Conservation (phyloP, 2,797 vertebrate species). For the Protonibea diacanthus region DNA sequence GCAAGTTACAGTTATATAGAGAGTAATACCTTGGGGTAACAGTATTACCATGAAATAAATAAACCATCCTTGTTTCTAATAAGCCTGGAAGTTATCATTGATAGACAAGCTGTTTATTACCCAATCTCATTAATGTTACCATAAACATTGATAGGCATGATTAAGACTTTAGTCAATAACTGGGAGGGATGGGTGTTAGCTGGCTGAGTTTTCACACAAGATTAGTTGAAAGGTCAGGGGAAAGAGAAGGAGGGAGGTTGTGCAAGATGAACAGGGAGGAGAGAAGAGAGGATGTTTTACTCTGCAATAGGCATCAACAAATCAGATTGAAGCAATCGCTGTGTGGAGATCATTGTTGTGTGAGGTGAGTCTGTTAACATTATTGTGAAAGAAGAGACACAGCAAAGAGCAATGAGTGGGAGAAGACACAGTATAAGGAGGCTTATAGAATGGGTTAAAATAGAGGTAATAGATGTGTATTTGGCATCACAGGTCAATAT, state of each 20-base stretch:
- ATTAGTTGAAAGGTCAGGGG: conserved; percentile 81
- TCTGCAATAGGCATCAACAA: conserved; percentile 70
- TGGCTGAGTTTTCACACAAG: conserved; percentile 63
- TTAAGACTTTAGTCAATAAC: conserved; percentile 72
- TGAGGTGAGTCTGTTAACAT: conserved; percentile 39
- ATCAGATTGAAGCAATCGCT: conserved; percentile 60
- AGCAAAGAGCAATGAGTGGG: conserved; percentile 3
- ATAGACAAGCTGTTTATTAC: conserved; percentile 58
- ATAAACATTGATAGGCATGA: conserved; percentile 67
- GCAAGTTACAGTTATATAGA: conserved; percentile 11
- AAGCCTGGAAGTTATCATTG: conserved; percentile 47
- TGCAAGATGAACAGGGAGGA: neutral
- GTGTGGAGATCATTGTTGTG: conserved; percentile 39
- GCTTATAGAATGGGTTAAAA: neutral
- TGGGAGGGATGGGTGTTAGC: conserved; percentile 56
- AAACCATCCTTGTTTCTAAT: conserved; percentile 29
- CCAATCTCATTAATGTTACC: conserved; percentile 58
- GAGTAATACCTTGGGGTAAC: conserved; percentile 11
- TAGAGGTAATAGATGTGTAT: conserved; percentile 4
- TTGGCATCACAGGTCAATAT: conserved; percentile 5
- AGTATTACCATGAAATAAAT: conserved; percentile 16
- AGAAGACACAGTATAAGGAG: neutral
- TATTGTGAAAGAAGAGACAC: conserved; percentile 19
- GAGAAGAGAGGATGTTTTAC: conserved; percentile 41
- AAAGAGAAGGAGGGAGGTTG: conserved; percentile 20